Evolutionary conservation across 1,140 invertebrate genomes (phyloP), one percentile per base, ranked within the genome.

Genomic region (Orchesella cincta): DNA sequence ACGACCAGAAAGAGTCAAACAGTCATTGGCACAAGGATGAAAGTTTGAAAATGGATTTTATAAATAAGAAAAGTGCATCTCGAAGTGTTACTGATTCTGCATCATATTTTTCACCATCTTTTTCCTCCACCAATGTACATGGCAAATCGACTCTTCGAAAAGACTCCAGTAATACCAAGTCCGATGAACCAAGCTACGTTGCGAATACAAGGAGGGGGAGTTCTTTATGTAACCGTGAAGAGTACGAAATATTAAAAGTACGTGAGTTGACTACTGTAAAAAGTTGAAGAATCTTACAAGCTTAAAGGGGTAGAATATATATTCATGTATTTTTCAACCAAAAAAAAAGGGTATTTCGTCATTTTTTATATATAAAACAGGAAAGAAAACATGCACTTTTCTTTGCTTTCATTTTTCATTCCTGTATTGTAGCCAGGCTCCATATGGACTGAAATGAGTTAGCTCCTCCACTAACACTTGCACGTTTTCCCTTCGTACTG

Each of bases 211-310:
- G 31, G 35, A 14, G 70, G 16, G 76, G 76, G n/a, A 62, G 51
- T 35, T 78, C 86, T 23, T 86, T 87, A 51, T 91, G 90, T 83
- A 87, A 89, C n/a, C 86, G 89, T 77, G 89, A 91, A 78, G 89
- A 90, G 84, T 91, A 91, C 83, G 90, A 91, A 86, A 89, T 91
- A 78, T 90, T 91, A 86, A 91, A 91, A 87, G 89, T 90, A 83
- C 82, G 82, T 79, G 64, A 46, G 31, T 31, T 39, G 76, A 39
- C 8, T 73, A n/a, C n/a, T n/a, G n/a, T n/a, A n/a, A n/a, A n/a
- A n/a, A n/a, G n/a, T 26, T n/a, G 54, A 14, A 14, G 54, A 14
- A 23, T 5, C 26, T 23, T 57, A 57, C 23, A 23, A 57, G 26
- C 23, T 8, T 57, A 71, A 34, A 20, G 12, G 31, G 31, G 23